phyloP scores from a whole-genome alignment of 1,140 invertebrate species.

The Brachionus koreanus region DNA sequence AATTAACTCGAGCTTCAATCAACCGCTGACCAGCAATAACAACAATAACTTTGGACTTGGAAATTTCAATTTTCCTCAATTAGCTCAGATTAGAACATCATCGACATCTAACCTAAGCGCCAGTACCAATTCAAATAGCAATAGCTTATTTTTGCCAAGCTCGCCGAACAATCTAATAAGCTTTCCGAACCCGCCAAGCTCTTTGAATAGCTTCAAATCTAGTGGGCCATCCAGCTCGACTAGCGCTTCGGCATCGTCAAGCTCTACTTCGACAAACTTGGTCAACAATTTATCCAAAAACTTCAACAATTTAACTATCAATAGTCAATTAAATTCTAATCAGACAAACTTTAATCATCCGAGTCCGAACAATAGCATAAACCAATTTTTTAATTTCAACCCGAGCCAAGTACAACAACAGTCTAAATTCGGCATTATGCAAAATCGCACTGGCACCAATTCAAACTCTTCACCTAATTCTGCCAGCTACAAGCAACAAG shows the following conservation, averaged over 20 bases:
- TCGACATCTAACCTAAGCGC: background rate
- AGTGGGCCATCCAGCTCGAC: background rate
- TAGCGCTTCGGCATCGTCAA: background rate
- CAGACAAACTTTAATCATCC: background rate
- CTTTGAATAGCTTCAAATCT: background rate
- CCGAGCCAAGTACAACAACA: background rate
- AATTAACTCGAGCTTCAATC: background rate
- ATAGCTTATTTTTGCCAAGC: background rate
- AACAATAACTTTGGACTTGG: slow-evolving; percentile 11
- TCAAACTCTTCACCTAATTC: background rate
- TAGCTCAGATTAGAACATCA: background rate
- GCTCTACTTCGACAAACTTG: background rate
- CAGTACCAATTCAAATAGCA: background rate
- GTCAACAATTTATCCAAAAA: slow-evolving; percentile 14
- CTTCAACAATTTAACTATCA: slow-evolving; percentile 21
- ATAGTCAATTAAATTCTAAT: slow-evolving; percentile 17
- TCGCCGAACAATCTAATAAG: slow-evolving; percentile 18
- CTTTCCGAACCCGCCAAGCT: background rate
- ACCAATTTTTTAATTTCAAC: slow-evolving; percentile 23
- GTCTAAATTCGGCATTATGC: background rate
- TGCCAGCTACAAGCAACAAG: background rate
- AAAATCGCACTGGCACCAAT: background rate
- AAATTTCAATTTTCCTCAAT: background rate
- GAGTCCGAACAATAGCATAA: background rate
- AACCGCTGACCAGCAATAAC: slow-evolving; percentile 11